These are phyloP conservation scores for Scalopus aquaticus DNA, from an alignment of 2,113 vertebrate species.

Conservation along the genomic window DNA sequence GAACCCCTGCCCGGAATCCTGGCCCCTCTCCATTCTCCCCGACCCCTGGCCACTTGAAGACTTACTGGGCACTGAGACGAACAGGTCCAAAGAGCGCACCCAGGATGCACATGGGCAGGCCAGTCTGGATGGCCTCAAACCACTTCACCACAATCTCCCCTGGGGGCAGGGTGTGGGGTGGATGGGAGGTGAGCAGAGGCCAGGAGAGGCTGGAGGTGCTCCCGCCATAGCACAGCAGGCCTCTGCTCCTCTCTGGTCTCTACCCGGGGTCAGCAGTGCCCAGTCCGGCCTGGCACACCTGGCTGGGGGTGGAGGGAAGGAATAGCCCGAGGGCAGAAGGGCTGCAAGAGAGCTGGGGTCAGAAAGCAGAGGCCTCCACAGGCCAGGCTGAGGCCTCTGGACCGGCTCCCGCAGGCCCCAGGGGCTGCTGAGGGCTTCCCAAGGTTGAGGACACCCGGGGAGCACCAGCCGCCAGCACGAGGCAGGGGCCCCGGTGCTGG, in stretches of 20 bases:
- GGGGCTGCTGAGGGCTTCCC: not conserved
- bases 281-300: not conserved
- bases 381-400: not conserved
- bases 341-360: not conserved
- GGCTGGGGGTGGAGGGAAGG: not conserved
- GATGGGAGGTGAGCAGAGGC: not conserved
- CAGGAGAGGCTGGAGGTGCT: not conserved
- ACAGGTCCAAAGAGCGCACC: conserved; percentile 93
- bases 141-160: conserved; percentile 97
- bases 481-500: no score
- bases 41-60: fast-evolving
- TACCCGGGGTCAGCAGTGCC: not conserved
- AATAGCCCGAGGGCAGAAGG: not conserved
- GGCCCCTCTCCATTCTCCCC: not conserved
- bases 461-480: no score
- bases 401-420: not conserved
- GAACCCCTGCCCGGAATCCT: not conserved
- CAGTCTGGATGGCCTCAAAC: conserved; percentile 95
- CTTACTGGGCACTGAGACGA: conserved; percentile 89
- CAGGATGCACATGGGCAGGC: conserved; percentile 96
- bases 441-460: no score
- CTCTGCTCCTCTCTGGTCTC: not conserved
- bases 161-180: conserved; percentile 69
- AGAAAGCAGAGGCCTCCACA: not conserved
- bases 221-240: fast-evolving